Evolutionary conservation across 2,113 vertebrate genomes (phyloP), one percentile per base, ranked within the genome.

Genomic region (Grallaria varia): DNA sequence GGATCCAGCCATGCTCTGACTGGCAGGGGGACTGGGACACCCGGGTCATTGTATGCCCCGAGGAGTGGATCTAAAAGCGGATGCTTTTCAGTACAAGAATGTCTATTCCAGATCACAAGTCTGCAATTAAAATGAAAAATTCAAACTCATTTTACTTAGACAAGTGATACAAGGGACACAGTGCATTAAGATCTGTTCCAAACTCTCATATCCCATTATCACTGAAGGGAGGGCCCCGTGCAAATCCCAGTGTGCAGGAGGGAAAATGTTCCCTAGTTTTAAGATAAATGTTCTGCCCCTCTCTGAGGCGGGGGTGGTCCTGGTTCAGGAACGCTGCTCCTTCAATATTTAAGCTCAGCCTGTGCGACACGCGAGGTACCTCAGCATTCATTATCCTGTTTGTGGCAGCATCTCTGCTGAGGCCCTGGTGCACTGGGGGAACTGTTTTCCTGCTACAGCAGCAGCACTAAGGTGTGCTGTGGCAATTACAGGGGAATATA

Each of bases 41-140:
- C 71, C 55, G 44, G 66, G 50, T 59, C 17, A 0, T 21, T 6
- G 8, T 8, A 9, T 37, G 28, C 85, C 87, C 82, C 0, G 0
- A 95, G 68, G 95, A 81, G 21, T 1, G 2, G 66, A 47, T 76
- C 74, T 91, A 37, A 94, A 75, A 88, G 82, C 1, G 0, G 84
- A 67, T 86, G 64, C 58, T 93, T 94, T 94, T 93, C 93, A 71
- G 81, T 63, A 90, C 93, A 77, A 88, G 81, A 35, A 67, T n/a
- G 52, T 40, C 87, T 90, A 59, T 82, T 76, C 55, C 87, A 85
- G 35, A 91, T 85, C 87, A 67, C 75, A 68, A 85, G 67, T 28
- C 85, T 74, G 68, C 27, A 35, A 84, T 91, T 91, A 77, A 94
- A 62, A 91, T 94, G 84, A 96, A 96, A 96, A 95, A 95, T 91